phyloP scores from a whole-genome alignment of 2,797 vertebrate species.

The Catamblyrhynchus diadema region DNA sequence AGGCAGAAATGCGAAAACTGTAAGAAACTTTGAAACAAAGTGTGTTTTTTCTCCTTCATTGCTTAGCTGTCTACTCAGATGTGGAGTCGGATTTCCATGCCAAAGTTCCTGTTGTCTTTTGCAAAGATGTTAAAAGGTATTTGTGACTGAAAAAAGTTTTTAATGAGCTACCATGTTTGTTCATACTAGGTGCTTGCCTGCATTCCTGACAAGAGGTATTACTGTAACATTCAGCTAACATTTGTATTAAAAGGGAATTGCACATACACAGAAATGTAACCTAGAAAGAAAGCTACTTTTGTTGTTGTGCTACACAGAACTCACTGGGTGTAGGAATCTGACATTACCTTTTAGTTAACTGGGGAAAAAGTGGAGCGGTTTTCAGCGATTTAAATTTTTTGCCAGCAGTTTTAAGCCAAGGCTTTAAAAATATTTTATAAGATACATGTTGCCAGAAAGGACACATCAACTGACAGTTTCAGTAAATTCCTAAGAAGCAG shows the following conservation, averaged over 20 bases:
- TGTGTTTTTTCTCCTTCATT: background rate
- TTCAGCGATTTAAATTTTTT: background rate
- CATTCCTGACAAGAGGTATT: background rate
- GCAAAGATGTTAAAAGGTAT: slow-evolving; percentile 89
- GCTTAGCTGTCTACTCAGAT: slow-evolving; percentile 85
- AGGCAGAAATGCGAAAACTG: background rate
- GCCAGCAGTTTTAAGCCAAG: background rate
- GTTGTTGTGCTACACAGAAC: background rate
- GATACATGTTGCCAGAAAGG: background rate
- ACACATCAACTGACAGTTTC: background rate
- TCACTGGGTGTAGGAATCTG: background rate
- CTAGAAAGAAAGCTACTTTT: background rate
- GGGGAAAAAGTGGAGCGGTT: background rate
- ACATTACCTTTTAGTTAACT: background rate
- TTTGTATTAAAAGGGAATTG: background rate
- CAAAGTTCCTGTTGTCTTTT: slow-evolving; percentile 97
- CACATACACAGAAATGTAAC: background rate
- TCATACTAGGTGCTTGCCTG: background rate
- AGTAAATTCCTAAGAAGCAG: background rate
- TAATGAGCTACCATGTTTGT: background rate
- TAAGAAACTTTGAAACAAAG: background rate
- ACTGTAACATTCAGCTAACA: background rate
- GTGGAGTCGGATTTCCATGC: slow-evolving; percentile 98
- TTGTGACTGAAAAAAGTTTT: slow-evolving; percentile 21
- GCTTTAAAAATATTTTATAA: background rate